These are phyloP conservation scores for Eupithecia abbreviata DNA, from an alignment of 2,888 invertebrate genomes.

Conservation along the genomic window DNA sequence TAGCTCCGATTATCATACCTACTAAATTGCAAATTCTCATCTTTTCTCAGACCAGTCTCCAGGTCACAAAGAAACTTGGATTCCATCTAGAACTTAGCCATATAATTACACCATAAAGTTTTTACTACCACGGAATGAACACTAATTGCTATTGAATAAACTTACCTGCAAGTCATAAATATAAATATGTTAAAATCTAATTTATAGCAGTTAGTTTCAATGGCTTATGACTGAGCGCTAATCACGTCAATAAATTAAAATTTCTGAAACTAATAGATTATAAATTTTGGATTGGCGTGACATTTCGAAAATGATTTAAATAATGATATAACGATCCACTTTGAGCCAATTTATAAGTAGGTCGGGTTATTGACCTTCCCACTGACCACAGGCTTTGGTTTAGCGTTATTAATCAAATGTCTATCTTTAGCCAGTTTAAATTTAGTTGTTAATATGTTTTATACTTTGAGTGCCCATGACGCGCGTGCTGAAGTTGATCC, in stretches of 20 bases:
- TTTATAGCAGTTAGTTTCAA: constrained; percentile 11
- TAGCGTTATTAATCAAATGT: constrained; percentile 13
- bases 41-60: not conserved
- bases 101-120: not conserved
- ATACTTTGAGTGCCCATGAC: not conserved
- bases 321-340: constrained; percentile 42
- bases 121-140: not conserved
- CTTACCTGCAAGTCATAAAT: constrained; percentile 6
- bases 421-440: not conserved
- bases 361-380: constrained; percentile 31
- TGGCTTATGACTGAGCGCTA: constrained; percentile 10
- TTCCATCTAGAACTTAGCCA: not conserved
- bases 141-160: constrained; percentile 10
- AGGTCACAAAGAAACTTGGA: not conserved
- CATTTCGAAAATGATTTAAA: constrained; percentile 43
- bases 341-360: constrained; percentile 27
- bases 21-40: not conserved
- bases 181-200: not conserved
- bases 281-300: constrained; percentile 41
- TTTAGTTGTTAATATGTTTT: too few relatives aligned
- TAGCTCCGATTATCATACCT: not conserved
- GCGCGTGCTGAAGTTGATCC: not conserved
- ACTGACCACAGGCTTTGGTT: constrained; percentile 17
- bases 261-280: constrained; percentile 18
- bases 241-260: constrained; percentile 21